Conservation (phyloP, 2,113 vertebrate species). For the Microcebus jonahi region DNA sequence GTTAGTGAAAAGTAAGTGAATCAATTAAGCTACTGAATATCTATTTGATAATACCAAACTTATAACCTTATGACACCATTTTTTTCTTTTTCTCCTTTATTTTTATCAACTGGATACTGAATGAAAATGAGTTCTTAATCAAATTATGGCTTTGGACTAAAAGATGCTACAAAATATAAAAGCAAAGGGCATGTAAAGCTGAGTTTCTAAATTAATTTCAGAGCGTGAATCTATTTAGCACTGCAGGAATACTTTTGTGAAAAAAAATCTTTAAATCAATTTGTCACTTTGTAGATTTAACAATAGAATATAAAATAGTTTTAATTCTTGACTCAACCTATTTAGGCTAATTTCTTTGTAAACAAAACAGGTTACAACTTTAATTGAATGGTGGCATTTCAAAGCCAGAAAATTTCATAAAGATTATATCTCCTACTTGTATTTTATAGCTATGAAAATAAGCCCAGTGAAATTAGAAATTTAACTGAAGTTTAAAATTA, state of each 20-base stretch:
- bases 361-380: neutral
- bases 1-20: conserved; percentile 6
- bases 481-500: conserved; percentile 10
- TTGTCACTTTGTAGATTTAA: conserved; percentile 15
- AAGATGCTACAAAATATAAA: neutral
- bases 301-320: neutral
- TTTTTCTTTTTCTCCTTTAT: conserved; percentile 29
- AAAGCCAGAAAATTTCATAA: neutral
- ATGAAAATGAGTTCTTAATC: conserved; percentile 54
- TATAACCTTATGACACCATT: neutral
- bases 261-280: conserved; percentile 43
- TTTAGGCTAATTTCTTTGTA: conserved; percentile 1
- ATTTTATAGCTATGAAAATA: neutral
- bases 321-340: conserved; percentile 29
- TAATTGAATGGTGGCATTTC: conserved; percentile 16
- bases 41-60: conserved; percentile 14
- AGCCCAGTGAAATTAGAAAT: neutral
- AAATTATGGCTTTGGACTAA: conserved; percentile 53
- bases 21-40: neutral
- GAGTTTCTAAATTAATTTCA: conserved; percentile 54
- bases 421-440: neutral
- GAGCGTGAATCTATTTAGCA: neutral
- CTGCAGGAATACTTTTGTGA: neutral
- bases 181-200: neutral
- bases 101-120: conserved; percentile 9